Conservation (phyloP, 2,797 vertebrate genomes). For the Lutjanus argentimaculatus region DNA sequence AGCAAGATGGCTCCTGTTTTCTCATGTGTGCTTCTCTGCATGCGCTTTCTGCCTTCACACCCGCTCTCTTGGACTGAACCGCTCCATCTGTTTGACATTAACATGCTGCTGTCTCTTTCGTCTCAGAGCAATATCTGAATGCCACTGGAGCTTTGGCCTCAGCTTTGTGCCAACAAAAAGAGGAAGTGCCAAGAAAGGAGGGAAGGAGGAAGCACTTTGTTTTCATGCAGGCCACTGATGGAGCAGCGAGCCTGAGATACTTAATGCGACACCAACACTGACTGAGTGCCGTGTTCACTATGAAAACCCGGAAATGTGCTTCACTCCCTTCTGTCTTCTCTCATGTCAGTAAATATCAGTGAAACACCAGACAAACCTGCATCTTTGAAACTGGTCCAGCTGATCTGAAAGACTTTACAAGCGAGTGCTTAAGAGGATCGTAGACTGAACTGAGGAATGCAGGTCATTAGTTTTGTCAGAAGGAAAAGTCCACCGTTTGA, state of each 20-base stretch:
- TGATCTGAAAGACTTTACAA: background rate
- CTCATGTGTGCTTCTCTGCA: too few relatives aligned
- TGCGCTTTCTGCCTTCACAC: background rate
- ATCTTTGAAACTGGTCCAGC: background rate
- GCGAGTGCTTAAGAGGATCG: background rate
- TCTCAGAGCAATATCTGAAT: background rate
- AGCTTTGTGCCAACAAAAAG: background rate
- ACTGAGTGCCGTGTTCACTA: background rate
- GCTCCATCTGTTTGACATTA: background rate
- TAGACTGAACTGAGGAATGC: background rate
- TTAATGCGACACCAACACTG: background rate
- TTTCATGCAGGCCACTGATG: background rate
- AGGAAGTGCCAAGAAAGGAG: background rate
- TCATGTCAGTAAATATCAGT: background rate
- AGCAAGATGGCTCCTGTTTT: background rate
- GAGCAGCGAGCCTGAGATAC: background rate
- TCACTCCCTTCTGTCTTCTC: background rate
- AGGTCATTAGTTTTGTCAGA: background rate
- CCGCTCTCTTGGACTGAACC: background rate
- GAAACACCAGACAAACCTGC: background rate
- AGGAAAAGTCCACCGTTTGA: background rate
- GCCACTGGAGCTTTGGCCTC: background rate
- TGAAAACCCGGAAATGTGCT: background rate
- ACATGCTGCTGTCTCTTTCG: background rate
- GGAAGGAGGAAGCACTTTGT: background rate